Evolutionary conservation across 2,113 vertebrate species (phyloP), one percentile per base, ranked within the genome.

Genomic region (Epinephelus moara): DNA sequence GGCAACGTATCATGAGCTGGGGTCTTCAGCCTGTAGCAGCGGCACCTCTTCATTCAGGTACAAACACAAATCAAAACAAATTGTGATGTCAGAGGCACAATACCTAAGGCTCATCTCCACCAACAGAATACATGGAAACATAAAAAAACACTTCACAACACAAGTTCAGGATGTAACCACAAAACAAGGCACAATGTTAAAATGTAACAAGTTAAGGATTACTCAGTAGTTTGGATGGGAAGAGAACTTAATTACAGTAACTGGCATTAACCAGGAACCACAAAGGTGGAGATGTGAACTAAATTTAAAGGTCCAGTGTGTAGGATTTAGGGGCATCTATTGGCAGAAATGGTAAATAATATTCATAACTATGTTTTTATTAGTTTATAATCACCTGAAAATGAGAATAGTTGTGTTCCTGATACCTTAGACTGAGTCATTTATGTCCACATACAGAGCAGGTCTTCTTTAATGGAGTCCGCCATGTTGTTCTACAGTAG

Each of bases 151-250:
- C 5, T 17, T 72, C 21, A 70, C 18, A 55, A 56, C 14, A 68
- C 9, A 72, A 18, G 27, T n/a, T 70, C 3, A 55, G 7, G 25
- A 49, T 64, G 33, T 30, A 21, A 75, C 13, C 25, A 78, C 55
- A 61, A 21, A 86, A 86, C 42, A 85, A 91, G 90, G 87, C 91
- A 91, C 88, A 37, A 47, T 52, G 62, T 71, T 75, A 15, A 37
- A 72, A 59, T 68, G 4, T 7, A 52, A 49, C 9, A 23, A 15
- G 13, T 5, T 33, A 14, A 71, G 30, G 3, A 75, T 62, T 7
- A 61, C 61, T 76, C 57, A 76, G 77, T 64, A 62, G 61, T 60
- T 49, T 25, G 30, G 67, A 19, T 37, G 47, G 25, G 42, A 21
- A 25, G n/a, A 57, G 14, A 47, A 27, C 8, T 50, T 6, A 10